Conservation (phyloP, 2,113 vertebrate species). For the Oostethus manadensis region DNA sequence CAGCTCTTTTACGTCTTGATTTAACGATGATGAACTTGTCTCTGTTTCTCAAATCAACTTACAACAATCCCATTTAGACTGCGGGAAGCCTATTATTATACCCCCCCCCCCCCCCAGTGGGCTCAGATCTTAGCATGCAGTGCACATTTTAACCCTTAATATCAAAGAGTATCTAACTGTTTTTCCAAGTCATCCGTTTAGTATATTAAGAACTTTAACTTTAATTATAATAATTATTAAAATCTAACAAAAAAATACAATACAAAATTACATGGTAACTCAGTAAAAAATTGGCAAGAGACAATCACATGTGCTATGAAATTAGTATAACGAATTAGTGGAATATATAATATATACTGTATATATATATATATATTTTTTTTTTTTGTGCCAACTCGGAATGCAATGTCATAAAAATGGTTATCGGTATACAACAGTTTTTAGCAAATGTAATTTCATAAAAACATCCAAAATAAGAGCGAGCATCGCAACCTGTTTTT, state of each 20-base stretch:
- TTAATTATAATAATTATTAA: not conserved
- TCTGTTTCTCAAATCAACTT: slow-evolving; percentile 58
- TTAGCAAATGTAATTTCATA: no score
- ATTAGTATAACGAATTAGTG: no score
- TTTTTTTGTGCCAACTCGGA: no score
- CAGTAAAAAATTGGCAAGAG: no score
- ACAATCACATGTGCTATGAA: no score
- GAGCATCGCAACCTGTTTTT: no score
- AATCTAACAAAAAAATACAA: not conserved
- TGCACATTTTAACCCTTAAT: slow-evolving; percentile 9
- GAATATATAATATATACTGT: no score
- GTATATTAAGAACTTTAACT: not conserved
- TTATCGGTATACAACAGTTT: no score
- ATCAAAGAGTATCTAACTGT: not conserved
- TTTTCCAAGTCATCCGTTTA: not conserved
- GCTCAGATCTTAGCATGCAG: slow-evolving; percentile 29
- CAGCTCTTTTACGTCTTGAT: slow-evolving; percentile 55
- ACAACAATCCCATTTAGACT: slow-evolving; percentile 60
- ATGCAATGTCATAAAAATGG: no score
- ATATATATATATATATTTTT: no score
- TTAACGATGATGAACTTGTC: slow-evolving; percentile 62
- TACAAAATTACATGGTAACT: not conserved
- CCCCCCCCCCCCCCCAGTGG: slow-evolving; percentile 14
- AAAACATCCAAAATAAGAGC: no score
- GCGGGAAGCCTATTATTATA: slow-evolving; percentile 62